phyloP scores from a whole-genome alignment of 2,888 invertebrate genomes.

The Conus canariensis region DNA sequence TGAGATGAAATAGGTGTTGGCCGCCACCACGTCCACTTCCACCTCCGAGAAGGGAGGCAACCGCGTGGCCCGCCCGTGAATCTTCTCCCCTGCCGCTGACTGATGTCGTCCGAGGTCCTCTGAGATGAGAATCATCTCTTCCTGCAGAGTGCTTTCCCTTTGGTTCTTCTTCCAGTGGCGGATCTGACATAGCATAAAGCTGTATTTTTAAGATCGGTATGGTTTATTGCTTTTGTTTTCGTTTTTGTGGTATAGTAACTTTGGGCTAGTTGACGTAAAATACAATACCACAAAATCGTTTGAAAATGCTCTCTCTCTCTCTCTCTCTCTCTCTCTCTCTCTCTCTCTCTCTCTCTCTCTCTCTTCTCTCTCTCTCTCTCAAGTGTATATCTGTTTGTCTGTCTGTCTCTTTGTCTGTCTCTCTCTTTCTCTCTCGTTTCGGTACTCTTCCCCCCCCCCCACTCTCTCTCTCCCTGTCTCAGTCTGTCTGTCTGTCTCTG shows the following conservation, averaged over 20 bases:
- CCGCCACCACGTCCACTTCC: slow-evolving; percentile 91
- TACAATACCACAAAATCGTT: too few relatives aligned
- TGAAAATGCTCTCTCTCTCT: too few relatives aligned
- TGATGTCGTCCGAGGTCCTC: not conserved
- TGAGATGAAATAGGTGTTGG: slow-evolving; percentile 94
- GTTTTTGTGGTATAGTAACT: not conserved
- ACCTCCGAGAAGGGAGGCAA: slow-evolving; percentile 82
- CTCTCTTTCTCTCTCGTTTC: too few relatives aligned
- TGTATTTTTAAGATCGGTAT: not conserved
- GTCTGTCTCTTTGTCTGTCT: not conserved
- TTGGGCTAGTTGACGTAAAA: not conserved
- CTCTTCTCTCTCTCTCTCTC: too few relatives aligned
- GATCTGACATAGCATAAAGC: slow-evolving; percentile 81
- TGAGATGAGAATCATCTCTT: slow-evolving; percentile 45
- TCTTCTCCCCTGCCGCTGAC: slow-evolving; percentile 49
- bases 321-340: too few relatives aligned
- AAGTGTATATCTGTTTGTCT: too few relatives aligned
- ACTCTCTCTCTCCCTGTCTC: not conserved
- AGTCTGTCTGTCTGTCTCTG: not conserved
- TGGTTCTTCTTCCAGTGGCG: slow-evolving; percentile 94
- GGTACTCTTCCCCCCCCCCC: too few relatives aligned
- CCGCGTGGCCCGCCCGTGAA: slow-evolving; percentile 58
- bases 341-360: too few relatives aligned
- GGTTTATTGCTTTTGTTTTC: not conserved
- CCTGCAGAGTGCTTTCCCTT: slow-evolving; percentile 58